Conservation (phyloP, 2,797 vertebrate genomes). For the Denticeps clupeoides region DNA sequence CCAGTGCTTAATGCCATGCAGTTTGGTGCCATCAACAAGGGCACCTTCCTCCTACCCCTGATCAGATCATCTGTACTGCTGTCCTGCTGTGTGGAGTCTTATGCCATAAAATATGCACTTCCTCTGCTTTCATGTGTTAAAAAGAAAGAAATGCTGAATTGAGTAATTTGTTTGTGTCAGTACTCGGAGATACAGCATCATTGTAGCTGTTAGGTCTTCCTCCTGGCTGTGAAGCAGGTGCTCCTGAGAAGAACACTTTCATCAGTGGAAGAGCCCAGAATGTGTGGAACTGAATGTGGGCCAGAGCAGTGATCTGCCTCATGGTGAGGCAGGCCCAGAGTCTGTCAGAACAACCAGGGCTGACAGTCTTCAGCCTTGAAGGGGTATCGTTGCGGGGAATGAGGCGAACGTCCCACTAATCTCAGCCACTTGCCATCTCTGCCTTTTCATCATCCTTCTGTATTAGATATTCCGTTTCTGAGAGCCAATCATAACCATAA, state of each 20-base stretch:
- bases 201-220: background rate
- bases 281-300: background rate
- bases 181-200: background rate
- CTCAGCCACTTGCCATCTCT: conserved; percentile 3
- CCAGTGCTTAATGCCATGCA: too few species aligned
- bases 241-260: conserved; percentile 1
- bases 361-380: conserved; percentile 13
- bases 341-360: background rate
- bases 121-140: background rate
- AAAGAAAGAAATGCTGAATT: background rate
- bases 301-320: background rate
- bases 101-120: conserved; percentile 2
- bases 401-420: conserved; percentile 10
- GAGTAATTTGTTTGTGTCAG: conserved; percentile 3
- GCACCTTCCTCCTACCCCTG: too few species aligned
- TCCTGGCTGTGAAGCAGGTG: background rate
- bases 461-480: conserved; percentile 32
- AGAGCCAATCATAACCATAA: conserved; percentile 23
- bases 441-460: conserved; percentile 32
- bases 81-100: too few species aligned
- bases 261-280: background rate
- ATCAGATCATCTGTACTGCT: too few species aligned
- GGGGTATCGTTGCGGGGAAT: background rate
- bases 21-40: too few species aligned
- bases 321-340: background rate